These are phyloP conservation scores for Melanotaenia maccullochi DNA, from an alignment of 2,797 vertebrate species.

Conservation along the genomic window DNA sequence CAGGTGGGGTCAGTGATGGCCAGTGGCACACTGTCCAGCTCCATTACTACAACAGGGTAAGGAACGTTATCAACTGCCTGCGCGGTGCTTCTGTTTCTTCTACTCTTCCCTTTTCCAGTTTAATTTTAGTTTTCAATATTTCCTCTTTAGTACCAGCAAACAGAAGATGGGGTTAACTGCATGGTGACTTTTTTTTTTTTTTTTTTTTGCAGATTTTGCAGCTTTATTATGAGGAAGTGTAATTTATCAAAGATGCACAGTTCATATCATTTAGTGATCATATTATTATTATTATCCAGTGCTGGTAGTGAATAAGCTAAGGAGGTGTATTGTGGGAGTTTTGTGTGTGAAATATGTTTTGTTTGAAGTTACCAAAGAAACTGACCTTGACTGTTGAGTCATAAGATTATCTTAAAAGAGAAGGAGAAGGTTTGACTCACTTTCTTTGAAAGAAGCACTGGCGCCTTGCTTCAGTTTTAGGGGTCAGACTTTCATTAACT, in stretches of 20 bases:
- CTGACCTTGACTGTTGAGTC: constrained; percentile 33
- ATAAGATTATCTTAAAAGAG: constrained; percentile 22
- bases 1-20: constrained; percentile 93
- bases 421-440: constrained; percentile 11
- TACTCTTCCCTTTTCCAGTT: background rate
- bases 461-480: constrained; percentile 4
- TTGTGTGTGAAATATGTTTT: constrained; percentile 18
- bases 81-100: background rate
- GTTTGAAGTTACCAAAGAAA: constrained; percentile 22
- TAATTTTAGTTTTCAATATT: background rate
- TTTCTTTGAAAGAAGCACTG: background rate
- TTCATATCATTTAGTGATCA: background rate
- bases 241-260: background rate
- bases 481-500: constrained; percentile 39
- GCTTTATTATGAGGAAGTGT: background rate
- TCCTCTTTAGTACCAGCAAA: background rate
- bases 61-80: constrained; percentile 21
- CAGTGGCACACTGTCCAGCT: constrained; percentile 96
- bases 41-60: constrained; percentile 99
- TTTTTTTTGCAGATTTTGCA: background rate
- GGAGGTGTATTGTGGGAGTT: constrained; percentile 1
- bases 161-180: background rate
- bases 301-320: background rate
- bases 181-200: background rate
- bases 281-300: background rate